Base-by-base conservation (phyloP, 2,888 invertebrate species). In the Julus scanicus region DNA sequence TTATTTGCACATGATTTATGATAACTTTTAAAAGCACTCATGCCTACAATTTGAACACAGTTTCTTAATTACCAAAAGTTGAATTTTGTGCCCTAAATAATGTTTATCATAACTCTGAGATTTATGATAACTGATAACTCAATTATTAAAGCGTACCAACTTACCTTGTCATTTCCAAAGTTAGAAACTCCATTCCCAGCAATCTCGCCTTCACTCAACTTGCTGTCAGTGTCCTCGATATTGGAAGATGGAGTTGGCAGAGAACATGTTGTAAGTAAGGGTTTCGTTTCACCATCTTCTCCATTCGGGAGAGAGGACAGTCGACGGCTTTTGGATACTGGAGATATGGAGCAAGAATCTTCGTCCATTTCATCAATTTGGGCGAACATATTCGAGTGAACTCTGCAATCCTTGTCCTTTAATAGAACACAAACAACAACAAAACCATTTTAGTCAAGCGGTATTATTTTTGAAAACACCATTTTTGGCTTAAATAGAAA, bases 331-430 rank as follows among this genome's bases (percentile, higher is more conserved):
- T 88, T 86, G 2, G 57, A 40, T 15, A 57, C 57, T 20, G 87
- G 87, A 71, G 88, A 86, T 57, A 49, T 20, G 49, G 88, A 49
- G 53, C 57, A 57, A 86, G 63, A 39, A 37, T 84, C 86, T 15
- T 88, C 88, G 20, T 88, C 88, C 20, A 88, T 88, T 44, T 88
- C 88, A 48, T 88, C 88, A 15, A 88, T 88, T 86, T 88, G 88
- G 17, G 88, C 88, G 71, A 88, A 88, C 86, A 88, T 86, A n/a
- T 88, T 88, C 2, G 85, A 39, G 15, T 63, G 86, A 39, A 53
- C n/a, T 13, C 86, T 39, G 44, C 86, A 57, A 44, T 88, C 88
- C 20, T 49, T 86, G 6, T 88, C 88, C 88, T 88, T 48, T 39
- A 8, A 48, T 20, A 44, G 20, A 6, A 71, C 1, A n/a, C 29